Percentiles rank a stretch among this genome's conserved stretches.
These are phyloP conservation scores for Ceratothoa steindachneri DNA, from an alignment of 2,888 invertebrate genomes.

Conservation along the genomic window DNA sequence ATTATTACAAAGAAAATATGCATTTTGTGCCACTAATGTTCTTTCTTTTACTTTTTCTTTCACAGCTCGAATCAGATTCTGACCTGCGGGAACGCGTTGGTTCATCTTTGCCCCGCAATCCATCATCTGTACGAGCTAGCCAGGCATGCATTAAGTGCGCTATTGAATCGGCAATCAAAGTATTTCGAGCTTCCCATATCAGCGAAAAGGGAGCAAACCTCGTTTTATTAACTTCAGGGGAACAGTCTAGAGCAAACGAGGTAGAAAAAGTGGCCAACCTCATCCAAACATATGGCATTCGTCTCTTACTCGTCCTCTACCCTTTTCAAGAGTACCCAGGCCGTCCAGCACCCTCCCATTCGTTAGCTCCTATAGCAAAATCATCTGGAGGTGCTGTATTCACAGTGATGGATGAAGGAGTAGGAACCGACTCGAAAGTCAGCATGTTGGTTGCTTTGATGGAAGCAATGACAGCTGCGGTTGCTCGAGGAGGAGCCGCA, in stretches of 20 bases:
- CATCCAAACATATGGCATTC: slow-evolving; percentile 27
- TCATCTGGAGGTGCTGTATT: slow-evolving; percentile 40
- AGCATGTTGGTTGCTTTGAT: slow-evolving; percentile 45
- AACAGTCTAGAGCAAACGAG: slow-evolving; percentile 27
- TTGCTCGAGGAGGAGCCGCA: slow-evolving; percentile 33
- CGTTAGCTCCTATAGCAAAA: slow-evolving; percentile 37
- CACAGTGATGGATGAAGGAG: slow-evolving; percentile 47
- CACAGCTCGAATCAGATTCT: slow-evolving; percentile 39
- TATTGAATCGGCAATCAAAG: slow-evolving; percentile 22
- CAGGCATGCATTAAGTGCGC: slow-evolving; percentile 44
- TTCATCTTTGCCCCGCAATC: slow-evolving; percentile 42
- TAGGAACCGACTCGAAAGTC: slow-evolving; percentile 44
- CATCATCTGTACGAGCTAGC: slow-evolving; percentile 36
- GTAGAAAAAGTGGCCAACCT: slow-evolving; percentile 30
- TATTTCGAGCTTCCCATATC: slow-evolving; percentile 26
- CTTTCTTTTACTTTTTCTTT: no score
- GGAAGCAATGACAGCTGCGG: slow-evolving; percentile 43
- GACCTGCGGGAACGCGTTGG: slow-evolving; percentile 43
- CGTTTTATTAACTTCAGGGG: slow-evolving; percentile 38
- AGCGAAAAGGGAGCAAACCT: slow-evolving; percentile 21
- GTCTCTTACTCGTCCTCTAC: slow-evolving; percentile 40
- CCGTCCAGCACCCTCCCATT: slow-evolving; percentile 32
- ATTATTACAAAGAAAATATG: no score
- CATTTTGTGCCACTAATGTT: no score
- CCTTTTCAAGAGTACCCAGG: slow-evolving; percentile 38